Evolutionary conservation across 2,888 invertebrate genomes (phyloP).

Genomic region (Dusona sp.): DNA sequence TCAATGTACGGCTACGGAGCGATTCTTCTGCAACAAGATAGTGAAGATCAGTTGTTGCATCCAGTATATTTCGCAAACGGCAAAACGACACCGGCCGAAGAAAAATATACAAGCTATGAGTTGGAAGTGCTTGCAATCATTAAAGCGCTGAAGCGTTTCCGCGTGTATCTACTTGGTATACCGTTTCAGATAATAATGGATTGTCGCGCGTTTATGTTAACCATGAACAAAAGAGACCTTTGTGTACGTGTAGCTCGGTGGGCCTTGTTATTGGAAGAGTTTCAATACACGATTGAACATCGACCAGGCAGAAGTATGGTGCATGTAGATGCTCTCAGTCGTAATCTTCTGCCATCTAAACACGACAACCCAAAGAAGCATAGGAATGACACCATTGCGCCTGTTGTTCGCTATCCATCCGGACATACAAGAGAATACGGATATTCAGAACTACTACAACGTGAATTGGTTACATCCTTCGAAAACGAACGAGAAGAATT

Average conservation of each 20-base stretch:
- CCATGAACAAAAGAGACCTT: constrained; percentile 71
- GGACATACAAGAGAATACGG: constrained; percentile 1
- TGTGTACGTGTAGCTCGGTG: constrained; percentile 71
- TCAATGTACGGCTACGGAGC: constrained; percentile 67
- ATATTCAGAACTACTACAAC: constrained; percentile 30
- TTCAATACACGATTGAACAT: constrained; percentile 73
- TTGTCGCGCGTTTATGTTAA: constrained; percentile 69
- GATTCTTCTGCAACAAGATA: constrained; percentile 67
- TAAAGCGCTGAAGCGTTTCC: constrained; percentile 70
- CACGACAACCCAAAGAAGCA: constrained; percentile 71
- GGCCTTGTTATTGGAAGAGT: constrained; percentile 72
- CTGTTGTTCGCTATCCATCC: constrained; percentile 22
- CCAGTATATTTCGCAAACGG: constrained; percentile 73
- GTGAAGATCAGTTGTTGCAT: constrained; percentile 65
- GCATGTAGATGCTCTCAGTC: constrained; percentile 62
- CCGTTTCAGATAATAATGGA: constrained; percentile 73
- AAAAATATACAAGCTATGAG: constrained; percentile 71
- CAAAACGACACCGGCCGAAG: constrained; percentile 69
- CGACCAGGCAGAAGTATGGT: constrained; percentile 61
- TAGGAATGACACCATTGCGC: constrained; percentile 55
- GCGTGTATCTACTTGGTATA: constrained; percentile 72
- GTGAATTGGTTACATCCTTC: constrained; percentile 25
- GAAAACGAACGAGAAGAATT: constrained; percentile 22
- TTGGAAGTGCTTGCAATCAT: constrained; percentile 72
- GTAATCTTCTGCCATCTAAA: constrained; percentile 71